Conservation (phyloP, 2,797 vertebrate species). For the Atherinosoma microstoma region DNA sequence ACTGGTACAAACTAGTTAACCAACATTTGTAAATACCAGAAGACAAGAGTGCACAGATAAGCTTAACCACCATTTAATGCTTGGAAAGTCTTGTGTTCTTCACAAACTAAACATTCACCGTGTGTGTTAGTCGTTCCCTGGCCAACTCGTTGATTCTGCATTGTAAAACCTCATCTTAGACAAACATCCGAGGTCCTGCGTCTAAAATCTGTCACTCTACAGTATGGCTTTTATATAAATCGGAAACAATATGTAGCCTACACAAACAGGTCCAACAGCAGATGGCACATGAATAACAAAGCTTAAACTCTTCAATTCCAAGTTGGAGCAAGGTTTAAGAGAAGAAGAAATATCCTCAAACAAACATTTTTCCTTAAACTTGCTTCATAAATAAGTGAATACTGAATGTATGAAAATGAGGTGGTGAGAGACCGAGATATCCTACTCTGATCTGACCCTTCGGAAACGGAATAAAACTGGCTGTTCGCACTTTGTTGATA, state of each 20-base stretch:
- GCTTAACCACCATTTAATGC: conserved; percentile 28
- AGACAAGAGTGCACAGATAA: conserved; percentile 44
- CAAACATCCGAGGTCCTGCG: conserved; percentile 49
- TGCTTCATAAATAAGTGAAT: conserved; percentile 46
- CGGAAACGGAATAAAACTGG: conserved; percentile 31
- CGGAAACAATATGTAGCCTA: conserved; percentile 56
- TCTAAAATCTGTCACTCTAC: conserved; percentile 61
- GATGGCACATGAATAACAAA: conserved; percentile 70
- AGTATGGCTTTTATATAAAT: conserved; percentile 75
- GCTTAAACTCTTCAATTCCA: conserved; percentile 53
- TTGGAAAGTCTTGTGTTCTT: conserved; percentile 43
- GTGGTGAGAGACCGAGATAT: conserved; percentile 36
- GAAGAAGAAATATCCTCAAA: conserved; percentile 13
- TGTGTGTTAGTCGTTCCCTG: conserved; percentile 42
- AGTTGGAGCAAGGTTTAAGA: conserved; percentile 32
- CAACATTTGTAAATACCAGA: conserved; percentile 50
- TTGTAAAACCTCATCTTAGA: conserved; percentile 58
- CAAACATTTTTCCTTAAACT: conserved; percentile 29
- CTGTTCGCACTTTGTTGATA: conserved; percentile 11
- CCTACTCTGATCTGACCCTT: conserved; percentile 35
- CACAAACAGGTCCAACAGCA: conserved; percentile 58
- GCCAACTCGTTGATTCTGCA: conserved; percentile 55
- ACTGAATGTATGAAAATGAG: conserved; percentile 57
- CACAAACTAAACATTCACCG: conserved; percentile 50
- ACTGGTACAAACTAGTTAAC: conserved; percentile 37